Evolutionary conservation across 2,797 vertebrate genomes (phyloP), one percentile per base, ranked within the genome.

Genomic region (Leptatherina wallacei): DNA sequence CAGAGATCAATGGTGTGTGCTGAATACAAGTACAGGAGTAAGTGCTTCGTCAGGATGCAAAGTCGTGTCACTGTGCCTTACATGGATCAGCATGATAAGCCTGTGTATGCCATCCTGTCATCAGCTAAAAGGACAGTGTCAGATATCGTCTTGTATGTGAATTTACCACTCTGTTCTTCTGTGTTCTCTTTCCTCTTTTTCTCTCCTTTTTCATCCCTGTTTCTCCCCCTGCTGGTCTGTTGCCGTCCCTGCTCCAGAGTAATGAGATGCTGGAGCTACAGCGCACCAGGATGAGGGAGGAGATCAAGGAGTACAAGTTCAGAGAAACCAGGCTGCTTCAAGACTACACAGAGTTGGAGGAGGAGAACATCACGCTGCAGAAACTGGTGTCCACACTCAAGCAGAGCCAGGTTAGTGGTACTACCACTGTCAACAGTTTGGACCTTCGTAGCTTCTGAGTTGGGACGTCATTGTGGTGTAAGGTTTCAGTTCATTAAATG

Each of bases 311-410:
- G 88, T 99, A 97, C 84, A 99, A 99, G 71, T 99, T 99, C 86
- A 95, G 97, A 75, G 98, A 99, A 83, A 94, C 96, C 0, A 91
- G 98, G 6, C 95, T 98, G 38, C 96, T 99, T 49, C 98, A 99
- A 91, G 98, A 99, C 86, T 99, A 99, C 90, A 99, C 97, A 0
- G 98, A 99, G 87, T 95, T 99, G 68, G 98, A 99, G 83, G 98
- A 99, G 82, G 98, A 99, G 92, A 99, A 99, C 86, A 99, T 99
- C 88, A 98, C 96, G 0, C 90, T 99, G 70, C 98, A 99, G 95
- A 99, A 99, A 71, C 92, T 98, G 35, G 98, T 99, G 82, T 99
- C 98, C 42, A 98, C 98, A 0, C 91, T 93, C 59, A 92, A 91
- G 73, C 92, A 94, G 82, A 94, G 78, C 84, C 92, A 93, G 91